Evolutionary conservation across 2,113 vertebrate genomes (phyloP), one percentile per base, ranked within the genome.

Genomic region (Sisor rabdophorus): DNA sequence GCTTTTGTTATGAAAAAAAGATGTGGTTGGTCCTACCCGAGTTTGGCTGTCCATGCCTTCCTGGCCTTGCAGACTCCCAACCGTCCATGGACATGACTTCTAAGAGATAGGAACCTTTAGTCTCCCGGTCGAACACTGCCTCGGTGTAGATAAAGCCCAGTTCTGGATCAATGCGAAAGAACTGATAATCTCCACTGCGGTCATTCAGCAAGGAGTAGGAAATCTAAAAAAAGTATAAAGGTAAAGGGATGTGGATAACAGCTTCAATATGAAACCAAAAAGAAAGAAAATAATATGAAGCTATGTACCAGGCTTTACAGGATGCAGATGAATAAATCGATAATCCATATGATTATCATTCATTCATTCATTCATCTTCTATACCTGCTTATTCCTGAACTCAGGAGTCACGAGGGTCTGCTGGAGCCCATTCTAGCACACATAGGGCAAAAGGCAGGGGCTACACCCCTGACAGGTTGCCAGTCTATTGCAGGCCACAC

Each of bases 41-140:
- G 79, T 96, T 96, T 55, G 94, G 92, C 40, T 91, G 93, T 4
- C 94, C 94, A 20, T 91, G 90, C 77, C 93, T 95, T 76, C 95
- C 94, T 0, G 95, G 94, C 48, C 93, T 89, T 4, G 94, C 90
- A 0, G 94, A 96, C 80, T 95, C 95, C 88, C 89, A 93, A 3
- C 93, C 91, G 74, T 96, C 94, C 68, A 90, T 83, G 16, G 94
- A 95, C 80, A 93, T 91, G 47, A 96, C 91, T 89, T 96, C 95
- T 76, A 96, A 80, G 10, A 96, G 90, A 80, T 95, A 96, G 0
- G 94, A 95, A 22, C 91, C 90, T 80, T 94, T 95, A 76, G 91
- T 91, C 82, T 96, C 95, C 1, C 95, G 90, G 75, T 95, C 95
- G 84, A 96, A 96, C 84, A 94, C 90, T 0, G 93, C 86, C 74